These are phyloP conservation scores for Lophura swinhoii DNA, from an alignment of 2,797 vertebrate species.

Conservation along the genomic window DNA sequence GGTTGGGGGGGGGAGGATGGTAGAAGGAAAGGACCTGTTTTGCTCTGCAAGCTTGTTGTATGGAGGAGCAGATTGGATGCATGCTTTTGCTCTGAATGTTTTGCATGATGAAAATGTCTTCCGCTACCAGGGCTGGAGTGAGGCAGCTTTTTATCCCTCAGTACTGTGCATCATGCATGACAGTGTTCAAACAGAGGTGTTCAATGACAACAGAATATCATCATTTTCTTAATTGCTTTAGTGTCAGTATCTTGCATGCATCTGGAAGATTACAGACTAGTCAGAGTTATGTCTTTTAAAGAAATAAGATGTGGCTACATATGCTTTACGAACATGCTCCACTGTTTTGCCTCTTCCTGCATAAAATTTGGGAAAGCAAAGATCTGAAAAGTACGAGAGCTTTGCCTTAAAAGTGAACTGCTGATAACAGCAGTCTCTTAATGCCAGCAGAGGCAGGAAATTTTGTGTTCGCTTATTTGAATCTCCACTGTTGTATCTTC, in stretches of 20 bases:
- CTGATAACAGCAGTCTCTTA: background rate
- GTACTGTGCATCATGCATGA: background rate
- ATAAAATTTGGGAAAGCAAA: background rate
- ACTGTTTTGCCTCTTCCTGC: background rate
- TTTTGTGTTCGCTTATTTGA: background rate
- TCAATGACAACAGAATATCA: background rate
- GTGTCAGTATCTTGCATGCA: background rate
- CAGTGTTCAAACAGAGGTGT: background rate
- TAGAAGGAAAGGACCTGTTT: background rate
- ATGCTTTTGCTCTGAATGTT: background rate
- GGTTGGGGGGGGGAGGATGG: too few relatives aligned
- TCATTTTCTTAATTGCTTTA: background rate
- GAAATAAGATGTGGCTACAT: background rate
- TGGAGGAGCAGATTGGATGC: background rate
- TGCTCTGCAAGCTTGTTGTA: background rate
- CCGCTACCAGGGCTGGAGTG: background rate
- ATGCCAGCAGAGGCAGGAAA: background rate
- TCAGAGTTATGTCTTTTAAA: background rate
- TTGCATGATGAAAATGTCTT: background rate
- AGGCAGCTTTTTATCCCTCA: background rate
- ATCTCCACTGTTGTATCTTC: background rate
- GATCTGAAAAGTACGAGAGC: background rate
- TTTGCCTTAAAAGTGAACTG: background rate
- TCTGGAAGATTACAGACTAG: background rate
- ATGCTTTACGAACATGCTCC: background rate